Base-by-base conservation (phyloP, 2,113 vertebrate species). In the Neoarius graeffei region DNA sequence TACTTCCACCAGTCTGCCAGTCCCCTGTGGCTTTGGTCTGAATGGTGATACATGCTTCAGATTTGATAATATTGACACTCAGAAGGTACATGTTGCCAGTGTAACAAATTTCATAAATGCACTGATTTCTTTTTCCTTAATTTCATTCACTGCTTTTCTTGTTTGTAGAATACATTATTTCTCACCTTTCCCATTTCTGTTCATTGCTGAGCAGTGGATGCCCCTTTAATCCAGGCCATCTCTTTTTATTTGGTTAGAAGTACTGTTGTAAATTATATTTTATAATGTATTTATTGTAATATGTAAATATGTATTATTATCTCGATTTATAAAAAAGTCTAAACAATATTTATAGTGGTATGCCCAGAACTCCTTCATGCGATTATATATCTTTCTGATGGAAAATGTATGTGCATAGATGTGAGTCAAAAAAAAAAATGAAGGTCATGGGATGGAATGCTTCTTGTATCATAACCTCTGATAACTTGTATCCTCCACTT, bases 1-100 rank as follows among this genome's bases (percentile, higher is more conserved):
- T 57, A 93, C 88, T 20, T 90, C 87, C 90, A 94, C 92, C 90
- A 97, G 96, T 30, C 96, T 94, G 0, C 95, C 95, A 8, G 30
- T 93, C 73, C 76, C 9, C 1, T 20, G 13, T 20, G 81, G 74
- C 0, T 27, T 83, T 0, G 77, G 60, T 20, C 83, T 86, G 8
- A 86, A 91, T 66, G 80, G 62, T 7, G 64, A 66, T 0, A 87
- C 42, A 23, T 82, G 66, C 54, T 90, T 89, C 19, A 30, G 54
- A 27, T 91, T 91, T 54, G 88, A 90, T 30, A 89, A 76, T 14
- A 76, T 57, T 0, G 89, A 91, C 50, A 17, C 86, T 27, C 87
- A 57, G 30, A 88, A 93, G 93, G 94, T 95, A 66, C 83, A 25
- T 80, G 7, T 27, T 80, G 10, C 74, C 7, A n/a, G 9, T 52